Evolutionary conservation across 2,113 vertebrate species (phyloP).

Genomic region (Leptodactylus fuscus): DNA sequence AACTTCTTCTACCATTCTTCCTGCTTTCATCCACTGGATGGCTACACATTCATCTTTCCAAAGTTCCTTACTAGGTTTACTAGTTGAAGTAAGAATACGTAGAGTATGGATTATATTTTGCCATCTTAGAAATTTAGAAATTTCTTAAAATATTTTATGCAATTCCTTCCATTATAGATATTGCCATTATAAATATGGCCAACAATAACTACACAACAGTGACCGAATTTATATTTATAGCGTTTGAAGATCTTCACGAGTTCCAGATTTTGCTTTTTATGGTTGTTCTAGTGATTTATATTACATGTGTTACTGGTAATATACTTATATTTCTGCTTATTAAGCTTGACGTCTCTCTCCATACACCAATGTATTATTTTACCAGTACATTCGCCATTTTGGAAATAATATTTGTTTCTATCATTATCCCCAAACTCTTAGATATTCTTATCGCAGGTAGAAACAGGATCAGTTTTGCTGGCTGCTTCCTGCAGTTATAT

Average conservation of each 20-base stretch:
- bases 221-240: background rate
- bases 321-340: background rate
- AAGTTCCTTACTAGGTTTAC: background rate
- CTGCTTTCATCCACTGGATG: too few species aligned
- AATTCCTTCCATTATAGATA: too few species aligned
- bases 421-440: slow-evolving; percentile 65
- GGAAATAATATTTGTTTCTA: slow-evolving; percentile 63
- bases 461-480: slow-evolving; percentile 59
- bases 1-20: too few species aligned
- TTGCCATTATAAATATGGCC: background rate
- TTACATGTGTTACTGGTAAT: background rate
- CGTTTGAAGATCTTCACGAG: background rate
- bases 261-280: background rate
- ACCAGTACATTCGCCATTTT: slow-evolving; percentile 63
- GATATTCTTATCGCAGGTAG: slow-evolving; percentile 53
- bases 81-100: background rate
- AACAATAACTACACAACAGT: background rate
- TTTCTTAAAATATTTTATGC: too few species aligned
- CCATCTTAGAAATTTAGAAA: too few species aligned
- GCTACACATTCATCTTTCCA: too few species aligned
- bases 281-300: background rate
- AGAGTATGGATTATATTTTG: too few species aligned
- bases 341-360: slow-evolving; percentile 45
- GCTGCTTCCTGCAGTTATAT: slow-evolving; percentile 60
- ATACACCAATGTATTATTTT: slow-evolving; percentile 68